phyloP scores from a whole-genome alignment of 2,888 invertebrate species.

The Drosophila austrosaltans region DNA sequence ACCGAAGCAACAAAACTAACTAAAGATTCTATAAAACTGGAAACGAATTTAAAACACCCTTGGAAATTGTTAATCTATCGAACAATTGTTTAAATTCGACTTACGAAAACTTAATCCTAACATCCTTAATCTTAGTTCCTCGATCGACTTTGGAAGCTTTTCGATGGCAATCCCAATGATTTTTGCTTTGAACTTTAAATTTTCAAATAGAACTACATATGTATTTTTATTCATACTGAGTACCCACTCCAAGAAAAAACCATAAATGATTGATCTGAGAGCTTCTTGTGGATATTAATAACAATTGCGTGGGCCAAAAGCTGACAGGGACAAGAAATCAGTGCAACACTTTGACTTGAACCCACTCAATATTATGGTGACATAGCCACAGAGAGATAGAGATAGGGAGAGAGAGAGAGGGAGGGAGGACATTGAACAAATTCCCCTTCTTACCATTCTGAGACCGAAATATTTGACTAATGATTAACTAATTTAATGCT shows the following conservation, averaged over 20 bases:
- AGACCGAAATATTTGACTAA: slow-evolving; percentile 70
- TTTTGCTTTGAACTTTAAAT: no score
- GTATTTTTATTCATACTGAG: background rate
- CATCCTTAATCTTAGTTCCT: no score
- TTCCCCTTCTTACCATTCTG: slow-evolving; percentile 16
- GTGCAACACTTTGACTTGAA: background rate
- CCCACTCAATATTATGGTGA: background rate
- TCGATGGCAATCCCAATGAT: no score
- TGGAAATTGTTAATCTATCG: no score
- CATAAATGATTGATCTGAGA: background rate
- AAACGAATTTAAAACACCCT: background rate
- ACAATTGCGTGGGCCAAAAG: background rate
- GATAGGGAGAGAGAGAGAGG: background rate
- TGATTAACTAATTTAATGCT: slow-evolving; percentile 73
- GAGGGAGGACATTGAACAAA: background rate
- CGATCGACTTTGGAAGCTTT: no score
- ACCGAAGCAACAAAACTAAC: background rate
- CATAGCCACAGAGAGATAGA: background rate
- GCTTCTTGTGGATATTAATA: background rate
- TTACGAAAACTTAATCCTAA: no score
- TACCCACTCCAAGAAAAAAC: background rate
- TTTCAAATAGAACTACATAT: no score
- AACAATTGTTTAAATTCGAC: no score
- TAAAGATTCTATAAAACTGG: no score
- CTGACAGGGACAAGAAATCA: slow-evolving; percentile 8